Evolutionary conservation across 2,797 vertebrate species (phyloP).

Genomic region (Myoxocephalus aenaeus): DNA sequence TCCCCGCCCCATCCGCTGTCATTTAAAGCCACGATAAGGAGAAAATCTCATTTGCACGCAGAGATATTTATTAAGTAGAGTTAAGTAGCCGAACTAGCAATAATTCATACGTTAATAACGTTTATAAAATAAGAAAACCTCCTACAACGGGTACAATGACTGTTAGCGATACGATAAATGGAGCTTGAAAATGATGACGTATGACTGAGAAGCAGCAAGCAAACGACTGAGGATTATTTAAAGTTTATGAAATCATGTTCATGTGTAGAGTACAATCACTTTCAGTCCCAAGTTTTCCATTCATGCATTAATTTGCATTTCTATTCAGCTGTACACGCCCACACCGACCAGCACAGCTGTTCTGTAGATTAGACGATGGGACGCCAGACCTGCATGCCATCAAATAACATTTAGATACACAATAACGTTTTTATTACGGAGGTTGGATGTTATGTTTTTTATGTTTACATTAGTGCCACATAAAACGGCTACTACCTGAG

Average conservation of each 20-base stretch:
- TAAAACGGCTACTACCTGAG: no score
- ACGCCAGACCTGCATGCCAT: slow-evolving; percentile 25
- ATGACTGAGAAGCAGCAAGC: neutral
- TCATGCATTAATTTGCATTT: slow-evolving; percentile 21
- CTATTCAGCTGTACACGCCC: slow-evolving; percentile 20
- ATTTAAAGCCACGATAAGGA: slow-evolving; percentile 3
- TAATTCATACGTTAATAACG: neutral
- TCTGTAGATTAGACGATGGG: slow-evolving; percentile 10
- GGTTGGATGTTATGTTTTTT: no score
- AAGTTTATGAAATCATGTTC: neutral
- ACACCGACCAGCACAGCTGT: slow-evolving; percentile 25
- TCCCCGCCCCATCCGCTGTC: neutral
- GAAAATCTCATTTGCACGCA: slow-evolving; percentile 1
- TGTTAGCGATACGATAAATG: neutral
- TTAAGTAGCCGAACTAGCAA: neutral
- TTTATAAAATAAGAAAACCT: neutral
- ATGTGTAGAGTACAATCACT: neutral
- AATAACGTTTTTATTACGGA: neutral
- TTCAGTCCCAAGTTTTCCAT: slow-evolving; percentile 31
- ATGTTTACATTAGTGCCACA: no score
- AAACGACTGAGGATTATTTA: neutral
- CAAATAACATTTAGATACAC: slow-evolving; percentile 2
- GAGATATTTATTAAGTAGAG: slow-evolving; percentile 6
- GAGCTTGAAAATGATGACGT: neutral
- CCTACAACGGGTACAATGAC: neutral